These are phyloP conservation scores for Cinara cedri DNA, from an alignment of 2,888 invertebrate species.

Conservation along the genomic window DNA sequence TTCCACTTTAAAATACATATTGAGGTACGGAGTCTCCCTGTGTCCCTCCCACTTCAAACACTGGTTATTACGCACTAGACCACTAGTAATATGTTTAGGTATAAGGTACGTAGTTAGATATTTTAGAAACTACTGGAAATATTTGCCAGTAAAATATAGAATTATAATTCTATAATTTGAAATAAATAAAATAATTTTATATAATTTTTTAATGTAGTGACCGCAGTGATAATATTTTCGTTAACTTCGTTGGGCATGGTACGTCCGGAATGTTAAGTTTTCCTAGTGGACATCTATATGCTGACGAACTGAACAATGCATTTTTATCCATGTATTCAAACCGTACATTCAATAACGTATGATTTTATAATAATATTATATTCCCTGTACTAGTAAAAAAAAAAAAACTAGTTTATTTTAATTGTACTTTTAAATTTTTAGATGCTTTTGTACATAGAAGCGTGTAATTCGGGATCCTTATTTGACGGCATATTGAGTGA, in stretches of 20 bases:
- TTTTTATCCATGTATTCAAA: conserved; percentile 61
- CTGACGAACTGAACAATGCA: conserved; percentile 61
- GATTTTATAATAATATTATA: not conserved
- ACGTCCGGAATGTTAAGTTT: conserved; percentile 67
- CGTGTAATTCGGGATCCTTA: conserved; percentile 71
- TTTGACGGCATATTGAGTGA: conserved; percentile 66
- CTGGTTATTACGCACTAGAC: not conserved
- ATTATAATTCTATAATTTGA: no score
- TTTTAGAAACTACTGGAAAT: no score
- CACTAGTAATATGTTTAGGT: not conserved
- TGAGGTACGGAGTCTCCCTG: no score
- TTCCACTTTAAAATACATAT: no score
- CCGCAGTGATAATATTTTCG: conserved; percentile 68
- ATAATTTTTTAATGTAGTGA: conserved; percentile 63
- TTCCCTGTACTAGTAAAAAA: not conserved
- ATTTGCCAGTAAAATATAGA: not conserved
- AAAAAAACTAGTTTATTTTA: not conserved
- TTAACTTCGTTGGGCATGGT: conserved; percentile 71
- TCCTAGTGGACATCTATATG: conserved; percentile 63
- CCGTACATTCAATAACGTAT: conserved; percentile 60
- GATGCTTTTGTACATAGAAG: conserved; percentile 69
- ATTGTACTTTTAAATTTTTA: conserved; percentile 61
- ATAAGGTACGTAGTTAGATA: no score
- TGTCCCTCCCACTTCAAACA: no score
- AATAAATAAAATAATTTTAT: no score